These are phyloP conservation scores for Origma solitaria DNA, from an alignment of 2,113 vertebrate species.

Conservation along the genomic window DNA sequence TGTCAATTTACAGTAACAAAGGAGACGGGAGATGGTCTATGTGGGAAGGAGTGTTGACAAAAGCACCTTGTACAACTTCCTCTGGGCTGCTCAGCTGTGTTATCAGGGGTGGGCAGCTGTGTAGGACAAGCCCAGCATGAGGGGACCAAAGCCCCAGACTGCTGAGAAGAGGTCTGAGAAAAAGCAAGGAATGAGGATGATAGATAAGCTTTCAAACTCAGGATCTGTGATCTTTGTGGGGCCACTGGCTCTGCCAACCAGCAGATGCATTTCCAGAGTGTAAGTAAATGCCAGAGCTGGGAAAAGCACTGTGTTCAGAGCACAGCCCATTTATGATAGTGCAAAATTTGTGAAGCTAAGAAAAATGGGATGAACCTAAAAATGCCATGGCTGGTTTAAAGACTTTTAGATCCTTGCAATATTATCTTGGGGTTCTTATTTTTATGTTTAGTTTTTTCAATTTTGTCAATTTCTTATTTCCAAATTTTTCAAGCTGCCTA, in stretches of 20 bases:
- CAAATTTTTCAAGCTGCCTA: neutral
- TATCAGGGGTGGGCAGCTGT: slow-evolving; percentile 54
- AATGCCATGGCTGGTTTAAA: neutral
- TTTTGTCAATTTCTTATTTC: neutral
- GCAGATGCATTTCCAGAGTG: neutral
- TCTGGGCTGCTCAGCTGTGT: slow-evolving; percentile 51
- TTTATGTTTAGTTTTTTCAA: neutral
- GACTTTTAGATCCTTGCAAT: neutral
- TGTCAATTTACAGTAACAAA: slow-evolving; percentile 65
- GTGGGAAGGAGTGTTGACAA: slow-evolving; percentile 59
- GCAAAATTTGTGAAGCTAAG: neutral
- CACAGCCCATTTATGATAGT: neutral
- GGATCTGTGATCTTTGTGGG: neutral
- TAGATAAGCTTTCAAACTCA: slow-evolving; percentile 18
- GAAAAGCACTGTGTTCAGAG: neutral
- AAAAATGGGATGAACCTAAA: neutral
- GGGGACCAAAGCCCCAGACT: slow-evolving; percentile 25
- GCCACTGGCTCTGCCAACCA: neutral
- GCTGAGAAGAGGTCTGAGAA: slow-evolving; percentile 16
- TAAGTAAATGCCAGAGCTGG: neutral
- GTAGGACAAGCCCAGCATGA: neutral
- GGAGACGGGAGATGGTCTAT: slow-evolving; percentile 22
- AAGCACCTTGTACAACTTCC: slow-evolving; percentile 70
- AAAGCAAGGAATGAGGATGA: neutral
- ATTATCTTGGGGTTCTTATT: neutral